These are phyloP conservation scores for Lathronympha strigana DNA, from an alignment of 2,888 invertebrate species.

Conservation along the genomic window DNA sequence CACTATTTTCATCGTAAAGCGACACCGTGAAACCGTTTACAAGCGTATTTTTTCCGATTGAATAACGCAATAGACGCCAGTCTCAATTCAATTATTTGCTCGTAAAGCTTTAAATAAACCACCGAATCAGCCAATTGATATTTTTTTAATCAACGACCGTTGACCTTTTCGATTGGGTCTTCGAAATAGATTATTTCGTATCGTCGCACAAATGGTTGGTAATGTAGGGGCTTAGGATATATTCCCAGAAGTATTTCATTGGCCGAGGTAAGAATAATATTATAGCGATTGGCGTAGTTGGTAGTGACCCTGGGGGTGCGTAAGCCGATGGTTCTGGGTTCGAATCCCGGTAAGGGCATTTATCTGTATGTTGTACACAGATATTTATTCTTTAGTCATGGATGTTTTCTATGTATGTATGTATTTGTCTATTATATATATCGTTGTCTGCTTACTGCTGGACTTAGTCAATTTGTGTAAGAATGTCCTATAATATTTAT, in stretches of 20 bases:
- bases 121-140: slow-evolving; percentile 24
- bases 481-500: no score
- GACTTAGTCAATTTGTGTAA: no score
- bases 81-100: slow-evolving; percentile 18
- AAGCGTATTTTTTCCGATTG: neutral
- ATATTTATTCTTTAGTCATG: no score
- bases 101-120: slow-evolving; percentile 21
- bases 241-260: neutral
- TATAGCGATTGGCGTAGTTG: no score
- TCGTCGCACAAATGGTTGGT: slow-evolving; percentile 45
- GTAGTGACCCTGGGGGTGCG: no score
- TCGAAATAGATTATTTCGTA: slow-evolving; percentile 43
- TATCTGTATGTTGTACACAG: no score
- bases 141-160: slow-evolving; percentile 37
- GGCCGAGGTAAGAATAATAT: no score
- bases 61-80: slow-evolving; percentile 9
- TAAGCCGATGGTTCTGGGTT: no score
- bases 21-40: neutral
- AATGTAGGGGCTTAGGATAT: neutral
- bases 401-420: no score
- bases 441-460: no score
- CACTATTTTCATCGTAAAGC: neutral
- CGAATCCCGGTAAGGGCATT: no score
- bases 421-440: no score
- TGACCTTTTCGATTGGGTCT: slow-evolving; percentile 28